Evolutionary conservation across 2,797 vertebrate genomes (phyloP).

Genomic region (Cephalopachus bancanus): DNA sequence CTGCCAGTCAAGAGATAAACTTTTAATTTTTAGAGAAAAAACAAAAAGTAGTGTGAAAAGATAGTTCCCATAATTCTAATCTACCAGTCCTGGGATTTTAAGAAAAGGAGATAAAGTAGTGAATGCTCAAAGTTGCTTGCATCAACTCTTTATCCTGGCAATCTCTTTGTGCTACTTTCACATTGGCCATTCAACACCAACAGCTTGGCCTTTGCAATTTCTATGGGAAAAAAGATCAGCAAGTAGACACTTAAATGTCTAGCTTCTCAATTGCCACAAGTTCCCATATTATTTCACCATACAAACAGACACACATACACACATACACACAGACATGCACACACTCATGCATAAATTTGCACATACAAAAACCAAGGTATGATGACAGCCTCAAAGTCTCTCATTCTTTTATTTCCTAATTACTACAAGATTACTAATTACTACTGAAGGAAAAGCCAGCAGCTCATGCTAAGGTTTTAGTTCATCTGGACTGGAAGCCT

Average conservation of each 20-base stretch:
- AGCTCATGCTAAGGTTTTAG: neutral
- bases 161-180: neutral
- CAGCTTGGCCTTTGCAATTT: neutral
- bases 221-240: neutral
- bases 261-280: neutral
- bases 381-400: neutral
- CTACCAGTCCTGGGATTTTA: neutral
- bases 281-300: neutral
- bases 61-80: neutral
- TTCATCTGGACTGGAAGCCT: neutral
- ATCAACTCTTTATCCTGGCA: neutral
- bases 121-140: neutral
- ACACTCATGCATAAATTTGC: neutral
- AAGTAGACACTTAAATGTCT: neutral
- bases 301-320: neutral
- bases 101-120: neutral
- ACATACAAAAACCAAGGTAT: neutral
- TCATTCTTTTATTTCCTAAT: neutral
- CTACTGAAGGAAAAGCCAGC: neutral
- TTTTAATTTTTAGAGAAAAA: neutral
- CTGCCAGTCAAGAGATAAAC: neutral
- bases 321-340: neutral
- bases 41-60: neutral
- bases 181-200: neutral
- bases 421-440: neutral